Evolutionary conservation across 2,113 vertebrate genomes (phyloP).

Genomic region (Vidua chalybeata): DNA sequence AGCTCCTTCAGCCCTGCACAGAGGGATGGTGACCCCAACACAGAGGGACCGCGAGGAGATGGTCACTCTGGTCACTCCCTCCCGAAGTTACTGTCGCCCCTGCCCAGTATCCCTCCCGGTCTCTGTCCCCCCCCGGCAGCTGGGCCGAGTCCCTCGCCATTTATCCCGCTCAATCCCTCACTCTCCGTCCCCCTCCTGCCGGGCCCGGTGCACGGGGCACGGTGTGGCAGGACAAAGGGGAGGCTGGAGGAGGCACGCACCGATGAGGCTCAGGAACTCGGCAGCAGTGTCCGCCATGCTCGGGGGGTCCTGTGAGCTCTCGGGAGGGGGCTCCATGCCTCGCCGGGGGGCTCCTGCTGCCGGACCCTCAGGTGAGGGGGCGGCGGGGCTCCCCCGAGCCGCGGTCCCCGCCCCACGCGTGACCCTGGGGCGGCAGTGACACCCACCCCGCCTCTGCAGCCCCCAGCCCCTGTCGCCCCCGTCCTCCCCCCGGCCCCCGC

Average conservation of each 20-base stretch:
- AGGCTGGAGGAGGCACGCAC: background rate
- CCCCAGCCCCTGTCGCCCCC: background rate
- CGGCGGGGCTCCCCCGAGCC: background rate
- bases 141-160: background rate
- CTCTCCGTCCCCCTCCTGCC: background rate
- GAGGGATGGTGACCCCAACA: background rate
- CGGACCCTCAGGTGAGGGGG: background rate
- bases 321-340: background rate
- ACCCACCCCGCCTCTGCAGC: background rate
- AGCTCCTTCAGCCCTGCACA: slow-evolving; percentile 72
- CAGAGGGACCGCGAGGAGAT: background rate
- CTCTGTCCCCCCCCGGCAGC: background rate
- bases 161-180: background rate
- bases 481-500: no score
- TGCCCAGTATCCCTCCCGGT: no score
- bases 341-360: background rate
- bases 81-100: background rate
- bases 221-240: background rate
- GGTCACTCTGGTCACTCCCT: background rate
- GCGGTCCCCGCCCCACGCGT: background rate
- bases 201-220: background rate
- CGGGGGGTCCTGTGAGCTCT: background rate
- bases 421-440: background rate
- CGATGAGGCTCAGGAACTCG: background rate
- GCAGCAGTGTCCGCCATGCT: background rate